A percentile compares a stretch with the other conserved stretches of the same genome.
Evolutionary conservation across 1,140 invertebrate species (phyloP).

Genomic region (Maconellicoccus hirsutus): DNA sequence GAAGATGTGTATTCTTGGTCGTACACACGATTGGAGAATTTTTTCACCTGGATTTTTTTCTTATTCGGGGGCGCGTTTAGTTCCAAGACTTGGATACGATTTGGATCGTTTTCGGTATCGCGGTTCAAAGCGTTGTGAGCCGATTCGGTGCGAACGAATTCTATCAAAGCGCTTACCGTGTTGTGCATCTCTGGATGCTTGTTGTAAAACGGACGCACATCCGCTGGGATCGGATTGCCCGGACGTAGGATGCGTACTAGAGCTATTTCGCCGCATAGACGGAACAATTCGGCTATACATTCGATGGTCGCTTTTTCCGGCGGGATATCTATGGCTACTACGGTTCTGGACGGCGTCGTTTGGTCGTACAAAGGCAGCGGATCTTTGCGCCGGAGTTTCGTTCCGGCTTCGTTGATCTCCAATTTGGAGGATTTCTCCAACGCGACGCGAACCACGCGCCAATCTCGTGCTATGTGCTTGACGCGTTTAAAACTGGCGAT

Average conservation of each 20-base stretch:
- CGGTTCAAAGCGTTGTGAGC: conserved; percentile 63
- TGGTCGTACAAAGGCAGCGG: conserved; percentile 81
- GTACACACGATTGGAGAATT: conserved; percentile 32
- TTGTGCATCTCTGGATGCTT: conserved; percentile 78
- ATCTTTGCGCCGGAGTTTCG: conserved; percentile 74
- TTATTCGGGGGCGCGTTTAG: conserved; percentile 34
- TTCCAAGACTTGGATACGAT: conserved; percentile 31
- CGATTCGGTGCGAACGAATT: conserved; percentile 76
- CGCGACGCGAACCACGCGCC: conserved; percentile 77
- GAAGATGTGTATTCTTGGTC: conserved; percentile 41
- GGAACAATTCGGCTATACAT: conserved; percentile 75
- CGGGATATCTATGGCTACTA: conserved; percentile 75
- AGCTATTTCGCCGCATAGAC: conserved; percentile 74
- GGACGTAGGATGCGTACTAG: conserved; percentile 72
- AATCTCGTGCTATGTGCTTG: conserved; percentile 83
- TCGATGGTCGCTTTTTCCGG: conserved; percentile 73
- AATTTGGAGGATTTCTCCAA: conserved; percentile 64
- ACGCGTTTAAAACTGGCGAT: conserved; percentile 89
- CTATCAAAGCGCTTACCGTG: conserved; percentile 73
- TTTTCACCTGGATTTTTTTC: conserved; percentile 35
- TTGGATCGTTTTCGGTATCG: conserved; percentile 35
- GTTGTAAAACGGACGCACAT: conserved; percentile 76
- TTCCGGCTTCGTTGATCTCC: conserved; percentile 78
- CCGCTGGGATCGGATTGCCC: conserved; percentile 73
- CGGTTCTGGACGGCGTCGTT: conserved; percentile 76